A percentile compares a stretch with the other conserved stretches of the same genome.
Conservation (phyloP, 2,113 vertebrate genomes). For the Columba janthina region DNA sequence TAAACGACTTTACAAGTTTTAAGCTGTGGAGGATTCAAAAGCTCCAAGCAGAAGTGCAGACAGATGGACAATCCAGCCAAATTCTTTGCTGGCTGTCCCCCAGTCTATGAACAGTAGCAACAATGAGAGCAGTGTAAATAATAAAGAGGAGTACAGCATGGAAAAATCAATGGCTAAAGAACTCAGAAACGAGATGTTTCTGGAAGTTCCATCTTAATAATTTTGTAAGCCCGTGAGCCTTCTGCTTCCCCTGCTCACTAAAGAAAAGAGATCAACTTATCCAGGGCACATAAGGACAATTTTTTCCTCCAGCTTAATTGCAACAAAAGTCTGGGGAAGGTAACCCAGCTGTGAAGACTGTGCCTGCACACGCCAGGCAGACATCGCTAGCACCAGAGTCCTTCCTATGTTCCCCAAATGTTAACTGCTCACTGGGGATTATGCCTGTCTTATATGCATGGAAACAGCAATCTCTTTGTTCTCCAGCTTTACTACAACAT, state of each 20-base stretch:
- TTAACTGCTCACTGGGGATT: not conserved
- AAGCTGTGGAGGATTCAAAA: not conserved
- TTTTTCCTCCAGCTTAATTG: not conserved
- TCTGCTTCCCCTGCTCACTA: not conserved
- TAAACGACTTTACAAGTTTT: not conserved
- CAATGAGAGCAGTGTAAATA: not conserved
- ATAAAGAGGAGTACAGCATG: not conserved
- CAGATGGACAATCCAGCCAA: not conserved
- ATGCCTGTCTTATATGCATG: not conserved
- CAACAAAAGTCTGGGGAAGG: not conserved
- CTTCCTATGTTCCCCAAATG: not conserved
- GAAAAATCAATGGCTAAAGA: slow-evolving; percentile 15
- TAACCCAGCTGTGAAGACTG: not conserved
- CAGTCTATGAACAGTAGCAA: not conserved
- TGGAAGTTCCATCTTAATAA: not conserved
- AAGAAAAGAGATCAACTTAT: not conserved
- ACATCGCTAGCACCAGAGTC: not conserved
- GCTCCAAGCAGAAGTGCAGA: not conserved
- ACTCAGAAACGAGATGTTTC: not conserved
- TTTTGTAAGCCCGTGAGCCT: not conserved
- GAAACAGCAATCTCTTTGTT: slow-evolving; percentile 38
- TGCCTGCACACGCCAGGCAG: not conserved
- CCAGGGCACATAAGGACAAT: not conserved
- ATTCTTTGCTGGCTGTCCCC: not conserved
- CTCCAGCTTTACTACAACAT: not conserved